Evolutionary conservation across 1,140 invertebrate species (phyloP), one percentile per base, ranked within the genome.

Genomic region (Papilio polytes): DNA sequence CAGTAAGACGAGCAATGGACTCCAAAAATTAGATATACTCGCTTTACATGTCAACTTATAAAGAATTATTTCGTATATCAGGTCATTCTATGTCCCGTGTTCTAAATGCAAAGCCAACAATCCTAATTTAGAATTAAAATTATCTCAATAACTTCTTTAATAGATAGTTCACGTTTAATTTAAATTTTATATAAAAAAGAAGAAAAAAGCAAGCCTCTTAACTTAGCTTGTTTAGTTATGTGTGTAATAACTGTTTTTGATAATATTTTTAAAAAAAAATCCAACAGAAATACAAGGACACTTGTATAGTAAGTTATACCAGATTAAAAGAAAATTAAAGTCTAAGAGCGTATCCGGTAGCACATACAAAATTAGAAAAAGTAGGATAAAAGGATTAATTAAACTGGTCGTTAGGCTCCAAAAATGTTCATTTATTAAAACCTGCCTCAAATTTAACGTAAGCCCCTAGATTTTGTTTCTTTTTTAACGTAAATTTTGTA

Each of bases 391-490:
- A 70, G 26, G 12, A 36, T 31, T 36, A 83, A 86, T 89, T 87
- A 84, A 84, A 88, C 81, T 77, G 80, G 83, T 87, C 82, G 81
- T 84, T 79, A 15, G 82, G 82, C 84, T 87, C 86, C 85, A 87
- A 88, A 87, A 88, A 89, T 84, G 85, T 85, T 81, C 83, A 87
- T 44, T 87, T 87, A 87, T 63, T 36, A 81, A 73, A 82, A 89
- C 85, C 90, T 88, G 85, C 81, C 80, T 90, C 87, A 88, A 88
- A 88, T 83, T 83, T 85, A 83, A 82, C 84, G 80, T 86, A 87
- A 88, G 85, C 81, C 77, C 46, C 79, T 36, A 80, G 82, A 85
- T 87, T 89, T 53, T 76, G 74, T 87, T 82, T 85, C 84, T 83
- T 70, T 84, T 46, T 51, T 48, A 48, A 66, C 80, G 83, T 84